Base-by-base conservation (phyloP, 1,140 invertebrate species). In the Lasaia peninsularis region DNA sequence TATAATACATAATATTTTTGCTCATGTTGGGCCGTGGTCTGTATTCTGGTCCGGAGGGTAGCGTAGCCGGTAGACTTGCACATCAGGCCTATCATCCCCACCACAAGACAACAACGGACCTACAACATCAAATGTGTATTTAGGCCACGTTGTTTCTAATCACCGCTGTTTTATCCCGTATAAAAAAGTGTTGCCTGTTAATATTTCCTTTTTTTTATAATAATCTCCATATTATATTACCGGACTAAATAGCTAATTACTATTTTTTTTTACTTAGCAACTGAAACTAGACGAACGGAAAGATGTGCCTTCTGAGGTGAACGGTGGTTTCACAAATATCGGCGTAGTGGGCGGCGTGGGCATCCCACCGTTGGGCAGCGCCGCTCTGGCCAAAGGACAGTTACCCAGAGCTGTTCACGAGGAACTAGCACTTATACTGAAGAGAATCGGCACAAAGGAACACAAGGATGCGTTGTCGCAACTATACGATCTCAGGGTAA, bases 381-480 rank as follows among this genome's bases (percentile, higher is more conserved):
- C 74, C 63, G 52, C 82, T 53, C 65, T 85, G 56, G 73, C 71
- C 62, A 60, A 78, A 0, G 75, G 58, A 65, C 81, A 78, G 67
- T 87, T 96, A 35, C 93, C 94, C 1, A 93, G 95, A 67, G 91
- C 91, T 20, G 93, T 94, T 4, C 96, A 97, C 74, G 96, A 97
- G 58, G 93, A 95, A 67, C 87, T 98, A 52, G 95, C 95, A 0
- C 94, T 96, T 69, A 98, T 98, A 73, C 96, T 98, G 70, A 96
- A 96, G 78, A 95, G 98, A 71, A 98, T 98, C 68, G 96, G 96
- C 18, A 95, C 93, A 11, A 97, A 96, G 78, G 94, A 97, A 65
- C 95, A 96, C 63, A 96, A 95, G 83, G 96, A 97, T 78, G 98
- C 97, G 31, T 87, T 99, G 31, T 91, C 92, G 57, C 94, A 97